Evolutionary conservation across 2,797 vertebrate genomes (phyloP).

Genomic region (Sebastes kiyomatsui): DNA sequence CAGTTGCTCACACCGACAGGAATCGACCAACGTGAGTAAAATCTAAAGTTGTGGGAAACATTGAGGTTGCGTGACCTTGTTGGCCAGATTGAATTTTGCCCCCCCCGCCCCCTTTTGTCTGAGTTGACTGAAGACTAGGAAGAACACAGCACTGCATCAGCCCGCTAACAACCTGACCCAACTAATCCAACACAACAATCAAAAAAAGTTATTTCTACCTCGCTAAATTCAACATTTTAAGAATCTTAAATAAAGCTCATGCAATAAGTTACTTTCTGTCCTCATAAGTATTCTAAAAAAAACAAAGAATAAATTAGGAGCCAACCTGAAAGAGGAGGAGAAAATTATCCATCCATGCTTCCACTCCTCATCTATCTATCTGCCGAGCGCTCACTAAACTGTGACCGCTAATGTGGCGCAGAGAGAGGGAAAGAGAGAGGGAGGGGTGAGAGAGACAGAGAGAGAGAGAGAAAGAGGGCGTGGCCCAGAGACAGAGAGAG

Average conservation of each 20-base stretch:
- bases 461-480: constrained; percentile 20
- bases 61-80: not conserved
- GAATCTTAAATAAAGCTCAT: not conserved
- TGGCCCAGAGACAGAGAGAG: not conserved
- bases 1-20: not conserved
- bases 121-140: not conserved
- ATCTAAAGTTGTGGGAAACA: not conserved
- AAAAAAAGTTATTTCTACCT: not conserved
- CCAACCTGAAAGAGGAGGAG: constrained; percentile 63
- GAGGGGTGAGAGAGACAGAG: not conserved
- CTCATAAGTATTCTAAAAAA: not conserved
- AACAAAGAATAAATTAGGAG: constrained; percentile 13
- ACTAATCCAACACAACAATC: not conserved
- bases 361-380: constrained; percentile 28
- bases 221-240: not conserved
- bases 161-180: not conserved
- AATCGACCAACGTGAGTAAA: accelerated
- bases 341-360: constrained; percentile 49
- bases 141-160: constrained; percentile 61
- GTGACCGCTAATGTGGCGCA: not conserved
- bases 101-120: not conserved
- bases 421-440: not conserved
- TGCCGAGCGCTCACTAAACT: constrained; percentile 22
- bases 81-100: too few species aligned
- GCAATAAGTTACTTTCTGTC: not conserved